These are phyloP conservation scores for Sminthurinus aureus DNA, from an alignment of 2,888 invertebrate genomes.

Conservation along the genomic window DNA sequence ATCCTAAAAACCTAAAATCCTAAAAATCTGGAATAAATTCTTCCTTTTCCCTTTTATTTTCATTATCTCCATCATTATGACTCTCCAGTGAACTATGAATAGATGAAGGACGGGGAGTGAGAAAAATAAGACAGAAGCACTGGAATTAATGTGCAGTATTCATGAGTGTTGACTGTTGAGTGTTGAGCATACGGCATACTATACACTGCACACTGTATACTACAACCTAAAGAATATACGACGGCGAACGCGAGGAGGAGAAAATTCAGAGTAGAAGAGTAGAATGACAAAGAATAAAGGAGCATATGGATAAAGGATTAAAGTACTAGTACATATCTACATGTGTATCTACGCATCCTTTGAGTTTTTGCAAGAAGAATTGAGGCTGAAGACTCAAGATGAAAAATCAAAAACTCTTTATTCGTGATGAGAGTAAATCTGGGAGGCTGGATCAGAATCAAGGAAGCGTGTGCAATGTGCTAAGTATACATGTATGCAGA, in stretches of 20 bases:
- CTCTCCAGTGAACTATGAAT: background rate
- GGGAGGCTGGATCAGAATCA: conserved; percentile 14
- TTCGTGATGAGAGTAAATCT: conserved; percentile 16
- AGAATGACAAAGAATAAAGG: background rate
- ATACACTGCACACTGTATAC: too few species aligned
- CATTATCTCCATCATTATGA: background rate
- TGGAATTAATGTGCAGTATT: too few species aligned
- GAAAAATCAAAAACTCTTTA: conserved; percentile 23
- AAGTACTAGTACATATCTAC: too few species aligned
- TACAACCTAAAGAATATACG: too few species aligned
- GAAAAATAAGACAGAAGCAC: background rate
- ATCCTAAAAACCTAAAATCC: too few species aligned
- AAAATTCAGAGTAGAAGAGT: background rate
- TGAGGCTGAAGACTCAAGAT: background rate
- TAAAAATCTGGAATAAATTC: too few species aligned
- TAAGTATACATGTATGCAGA: too few species aligned
- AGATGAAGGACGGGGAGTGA: background rate
- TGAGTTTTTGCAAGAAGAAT: too few species aligned
- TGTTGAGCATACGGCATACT: too few species aligned
- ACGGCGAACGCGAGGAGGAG: background rate
- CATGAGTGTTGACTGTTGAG: too few species aligned
- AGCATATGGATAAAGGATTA: too few species aligned
- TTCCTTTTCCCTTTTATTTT: background rate
- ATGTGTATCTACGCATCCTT: too few species aligned
- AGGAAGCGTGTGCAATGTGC: background rate